Evolutionary conservation across 2,888 invertebrate genomes (phyloP), one percentile per base, ranked within the genome.

Genomic region (Drosophila atripex): DNA sequence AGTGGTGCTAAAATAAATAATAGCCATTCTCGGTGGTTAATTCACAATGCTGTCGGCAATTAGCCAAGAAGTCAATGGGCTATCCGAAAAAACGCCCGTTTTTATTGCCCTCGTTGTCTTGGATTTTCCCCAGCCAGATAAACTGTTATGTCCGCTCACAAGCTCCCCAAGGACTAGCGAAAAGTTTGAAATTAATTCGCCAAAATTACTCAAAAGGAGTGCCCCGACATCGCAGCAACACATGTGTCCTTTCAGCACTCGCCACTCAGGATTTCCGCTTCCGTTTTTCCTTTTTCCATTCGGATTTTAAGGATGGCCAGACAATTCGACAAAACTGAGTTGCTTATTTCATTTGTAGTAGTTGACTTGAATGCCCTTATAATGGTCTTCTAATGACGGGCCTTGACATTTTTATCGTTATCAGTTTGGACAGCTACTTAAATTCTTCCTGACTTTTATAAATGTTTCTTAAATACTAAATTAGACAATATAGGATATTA

Each of bases 1-100:
- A 72, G 57, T 64, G 58, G 68, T 68, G 75, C 54, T 64, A 55
- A 71, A 64, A 71, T 68, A 80, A 73, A 61, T 85, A 57, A 71
- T 70, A 51, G 41, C 51, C 47, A 51, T 38, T 64, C 45, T 54
- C 35, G 68, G 53, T 46, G 59, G 30, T 71, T 60, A 54, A 46
- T 59, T 39, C 55, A 39, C 55, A 45, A 56, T 61, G 57, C 18
- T 47, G 57, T 35, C 52, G 45, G 45, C 78, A 73, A 76, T 78
- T 68, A 65, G 46, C 50, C 54, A 4, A n/a, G 21, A 56, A 59
- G 56, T 66, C 61, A 56, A 53, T 53, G 38, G 38, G 47, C 35
- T 41, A 39, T 7, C 14, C 9, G 21, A 14, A 2, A 39, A 16
- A 38, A 39, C 38, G 16, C 23, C 14, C 7, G 47, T 21, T 69